Percentiles rank a stretch among this genome's conserved stretches.
Evolutionary conservation across 2,888 invertebrate genomes (phyloP).

Genomic region (Dynastes hyllus): DNA sequence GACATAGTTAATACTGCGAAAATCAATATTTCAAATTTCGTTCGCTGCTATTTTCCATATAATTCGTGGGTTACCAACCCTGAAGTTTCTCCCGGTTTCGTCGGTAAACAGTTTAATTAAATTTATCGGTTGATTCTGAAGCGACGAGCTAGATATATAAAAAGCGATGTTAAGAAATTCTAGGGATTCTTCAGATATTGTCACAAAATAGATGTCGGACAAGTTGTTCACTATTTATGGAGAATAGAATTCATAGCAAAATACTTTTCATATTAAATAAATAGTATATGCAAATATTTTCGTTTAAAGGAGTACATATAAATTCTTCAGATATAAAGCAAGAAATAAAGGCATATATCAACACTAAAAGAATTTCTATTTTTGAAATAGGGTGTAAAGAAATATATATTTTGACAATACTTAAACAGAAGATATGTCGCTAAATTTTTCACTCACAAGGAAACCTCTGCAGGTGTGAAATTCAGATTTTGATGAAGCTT

Average conservation of each 20-base stretch:
- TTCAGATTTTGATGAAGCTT: too few relatives aligned
- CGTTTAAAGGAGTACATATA: too few relatives aligned
- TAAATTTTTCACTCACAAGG: too few relatives aligned
- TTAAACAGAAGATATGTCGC: too few relatives aligned
- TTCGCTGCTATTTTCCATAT: conserved; percentile 12
- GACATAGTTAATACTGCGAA: background rate
- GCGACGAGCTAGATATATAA: conserved; percentile 16
- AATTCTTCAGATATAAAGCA: too few relatives aligned
- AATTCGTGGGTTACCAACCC: background rate
- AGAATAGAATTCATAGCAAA: background rate
- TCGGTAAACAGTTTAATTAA: conserved; percentile 49
- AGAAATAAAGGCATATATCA: too few relatives aligned
- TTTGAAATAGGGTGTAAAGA: too few relatives aligned
- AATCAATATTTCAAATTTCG: conserved; percentile 34
- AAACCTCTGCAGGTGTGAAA: too few relatives aligned
- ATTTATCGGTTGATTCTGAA: conserved; percentile 43
- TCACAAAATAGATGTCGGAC: conserved; percentile 27
- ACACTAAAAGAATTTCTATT: too few relatives aligned
- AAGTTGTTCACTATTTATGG: conserved; percentile 11
- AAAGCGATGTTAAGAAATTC: conserved; percentile 37
- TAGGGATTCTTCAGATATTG: conserved; percentile 29
- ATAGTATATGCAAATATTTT: too few relatives aligned
- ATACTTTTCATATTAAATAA: background rate
- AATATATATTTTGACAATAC: too few relatives aligned
- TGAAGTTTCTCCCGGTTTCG: conserved; percentile 20